phyloP scores from a whole-genome alignment of 1,140 invertebrate genomes.

The Heterodera schachtii region DNA sequence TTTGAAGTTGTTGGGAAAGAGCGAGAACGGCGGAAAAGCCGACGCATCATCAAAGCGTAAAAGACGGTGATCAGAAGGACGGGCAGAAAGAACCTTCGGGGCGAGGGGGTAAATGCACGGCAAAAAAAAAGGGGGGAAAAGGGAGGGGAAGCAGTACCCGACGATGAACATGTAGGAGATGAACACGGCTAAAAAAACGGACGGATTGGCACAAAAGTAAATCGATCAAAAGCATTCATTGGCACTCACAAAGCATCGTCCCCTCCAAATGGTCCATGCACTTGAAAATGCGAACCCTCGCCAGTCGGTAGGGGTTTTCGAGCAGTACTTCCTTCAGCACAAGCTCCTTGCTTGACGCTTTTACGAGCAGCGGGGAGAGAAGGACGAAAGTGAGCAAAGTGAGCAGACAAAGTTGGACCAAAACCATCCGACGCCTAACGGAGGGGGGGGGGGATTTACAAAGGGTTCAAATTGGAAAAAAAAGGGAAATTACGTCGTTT shows the following conservation, averaged over 20 bases:
- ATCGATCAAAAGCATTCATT: neutral
- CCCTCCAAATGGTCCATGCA: conserved; percentile 62
- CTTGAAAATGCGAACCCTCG: conserved; percentile 60
- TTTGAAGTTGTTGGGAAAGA: conserved; percentile 40
- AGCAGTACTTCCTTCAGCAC: conserved; percentile 58
- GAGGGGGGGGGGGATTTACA: neutral
- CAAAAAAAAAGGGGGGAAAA: conserved; percentile 1
- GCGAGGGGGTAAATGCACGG: conserved; percentile 9
- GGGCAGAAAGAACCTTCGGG: conserved; percentile 56
- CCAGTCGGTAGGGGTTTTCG: conserved; percentile 57
- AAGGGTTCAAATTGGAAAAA: too few relatives aligned
- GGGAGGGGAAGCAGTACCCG: neutral
- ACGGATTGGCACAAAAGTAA: neutral
- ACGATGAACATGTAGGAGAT: conserved; percentile 57
- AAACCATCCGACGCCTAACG: conserved; percentile 43
- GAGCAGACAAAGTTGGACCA: conserved; percentile 49
- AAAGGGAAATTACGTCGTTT: conserved; percentile 34
- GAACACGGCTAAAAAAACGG: conserved; percentile 42
- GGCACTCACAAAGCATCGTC: conserved; percentile 15
- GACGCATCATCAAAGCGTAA: conserved; percentile 57
- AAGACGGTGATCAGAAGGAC: conserved; percentile 60
- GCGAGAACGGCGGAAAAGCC: conserved; percentile 47
- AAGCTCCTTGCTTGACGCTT: conserved; percentile 53
- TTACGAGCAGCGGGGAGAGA: conserved; percentile 53
- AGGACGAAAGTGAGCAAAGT: conserved; percentile 49